Evolutionary conservation across 2,797 vertebrate genomes (phyloP).

Genomic region (Valencia hispanica): DNA sequence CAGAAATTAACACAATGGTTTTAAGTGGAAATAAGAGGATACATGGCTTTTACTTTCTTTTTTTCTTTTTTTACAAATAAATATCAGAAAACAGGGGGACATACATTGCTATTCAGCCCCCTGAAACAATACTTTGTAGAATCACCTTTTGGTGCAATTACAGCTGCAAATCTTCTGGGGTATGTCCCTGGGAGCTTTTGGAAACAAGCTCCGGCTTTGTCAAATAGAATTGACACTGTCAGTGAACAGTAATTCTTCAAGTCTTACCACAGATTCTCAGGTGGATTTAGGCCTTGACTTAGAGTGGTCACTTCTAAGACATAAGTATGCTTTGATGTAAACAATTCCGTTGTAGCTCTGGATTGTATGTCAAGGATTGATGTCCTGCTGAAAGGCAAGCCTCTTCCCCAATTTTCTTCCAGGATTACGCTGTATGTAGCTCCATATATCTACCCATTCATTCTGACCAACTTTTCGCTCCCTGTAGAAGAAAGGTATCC

Average conservation of each 20-base stretch:
- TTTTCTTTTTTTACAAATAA: background rate
- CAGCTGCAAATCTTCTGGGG: background rate
- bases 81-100: background rate
- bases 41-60: background rate
- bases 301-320: background rate
- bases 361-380: background rate
- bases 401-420: background rate
- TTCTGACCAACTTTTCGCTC: no score
- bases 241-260: background rate
- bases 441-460: no score
- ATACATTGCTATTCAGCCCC: background rate
- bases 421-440: background rate
- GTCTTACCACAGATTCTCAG: background rate
- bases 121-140: background rate
- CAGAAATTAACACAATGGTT: background rate
- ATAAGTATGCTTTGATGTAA: background rate
- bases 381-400: background rate
- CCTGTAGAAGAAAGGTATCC: no score
- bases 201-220: background rate
- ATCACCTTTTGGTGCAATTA: background rate
- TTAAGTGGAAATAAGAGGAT: background rate
- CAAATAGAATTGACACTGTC: background rate
- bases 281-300: background rate
- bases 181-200: background rate
- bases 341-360: background rate